Percentiles rank a stretch among this genome's conserved stretches.
phyloP scores from a whole-genome alignment of 2,888 invertebrate genomes.

The Heliconius erato region DNA sequence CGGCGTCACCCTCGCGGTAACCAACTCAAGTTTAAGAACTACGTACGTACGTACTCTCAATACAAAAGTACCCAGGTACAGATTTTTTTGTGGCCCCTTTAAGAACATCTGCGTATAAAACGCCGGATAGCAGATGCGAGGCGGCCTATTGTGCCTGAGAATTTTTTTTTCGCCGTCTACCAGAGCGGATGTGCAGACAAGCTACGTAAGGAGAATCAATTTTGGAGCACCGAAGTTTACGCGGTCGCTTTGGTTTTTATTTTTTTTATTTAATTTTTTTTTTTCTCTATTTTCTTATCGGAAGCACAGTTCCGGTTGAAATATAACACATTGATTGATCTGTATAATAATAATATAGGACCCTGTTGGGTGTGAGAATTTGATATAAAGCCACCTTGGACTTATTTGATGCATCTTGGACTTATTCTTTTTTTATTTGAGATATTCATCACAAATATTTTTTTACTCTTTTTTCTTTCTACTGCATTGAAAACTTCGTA shows the following conservation, averaged over 20 bases:
- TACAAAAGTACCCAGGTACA: conserved; percentile 71
- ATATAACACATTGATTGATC: conserved; percentile 40
- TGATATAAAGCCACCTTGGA: not conserved
- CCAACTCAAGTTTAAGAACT: conserved; percentile 67
- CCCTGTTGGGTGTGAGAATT: conserved; percentile 6
- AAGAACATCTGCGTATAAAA: conserved; percentile 73
- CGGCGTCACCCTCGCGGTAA: conserved; percentile 57
- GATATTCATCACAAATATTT: no score
- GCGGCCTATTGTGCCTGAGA: conserved; percentile 65
- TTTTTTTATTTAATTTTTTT: conserved; percentile 59
- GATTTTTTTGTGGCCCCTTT: conserved; percentile 66
- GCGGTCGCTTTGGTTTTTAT: conserved; percentile 58
- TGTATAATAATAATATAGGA: not conserved
- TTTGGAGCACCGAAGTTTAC: conserved; percentile 73
- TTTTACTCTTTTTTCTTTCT: no score
- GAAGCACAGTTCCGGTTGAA: conserved; percentile 51
- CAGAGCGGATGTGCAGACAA: conserved; percentile 52
- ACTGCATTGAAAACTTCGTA: no score
- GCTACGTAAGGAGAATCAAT: conserved; percentile 64
- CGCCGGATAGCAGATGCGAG: conserved; percentile 78
- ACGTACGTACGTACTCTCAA: conserved; percentile 52
- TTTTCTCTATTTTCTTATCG: conserved; percentile 47
- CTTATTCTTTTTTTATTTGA: no score
- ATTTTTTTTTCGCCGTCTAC: conserved; percentile 64
- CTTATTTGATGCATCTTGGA: no score